Evolutionary conservation across 2,113 vertebrate species (phyloP).

Genomic region (Psettodes erumei): DNA sequence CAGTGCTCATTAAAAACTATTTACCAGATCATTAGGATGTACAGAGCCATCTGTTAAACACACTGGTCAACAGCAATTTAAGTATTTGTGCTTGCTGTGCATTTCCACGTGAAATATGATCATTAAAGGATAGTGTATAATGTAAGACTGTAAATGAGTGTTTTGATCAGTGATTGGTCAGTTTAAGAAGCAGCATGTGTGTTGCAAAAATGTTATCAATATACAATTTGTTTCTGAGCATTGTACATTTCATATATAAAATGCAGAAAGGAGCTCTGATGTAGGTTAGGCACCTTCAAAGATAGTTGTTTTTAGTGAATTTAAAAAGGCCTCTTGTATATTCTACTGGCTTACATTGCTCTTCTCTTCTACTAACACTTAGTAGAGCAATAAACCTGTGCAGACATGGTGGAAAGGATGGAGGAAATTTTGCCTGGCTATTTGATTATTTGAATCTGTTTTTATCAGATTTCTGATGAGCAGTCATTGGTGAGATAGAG

Average conservation of each 20-base stretch:
- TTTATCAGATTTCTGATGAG: background rate
- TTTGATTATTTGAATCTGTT: background rate
- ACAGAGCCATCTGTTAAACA: background rate
- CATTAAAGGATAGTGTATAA: background rate
- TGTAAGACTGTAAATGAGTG: background rate
- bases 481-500: background rate
- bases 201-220: background rate
- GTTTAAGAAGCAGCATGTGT: background rate
- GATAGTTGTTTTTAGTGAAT: background rate
- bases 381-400: background rate
- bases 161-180: background rate
- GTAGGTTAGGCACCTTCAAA: background rate
- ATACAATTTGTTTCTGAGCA: background rate
- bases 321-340: background rate
- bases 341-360: background rate
- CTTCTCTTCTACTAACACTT: background rate
- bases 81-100: background rate
- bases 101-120: background rate
- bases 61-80: background rate
- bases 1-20: constrained; percentile 16
- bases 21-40: background rate
- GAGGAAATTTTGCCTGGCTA: background rate
- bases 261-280: background rate
- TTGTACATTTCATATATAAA: background rate
- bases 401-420: background rate